Evolutionary conservation across 2,797 vertebrate genomes (phyloP).

Genomic region (Lagorchestes hirsutus): DNA sequence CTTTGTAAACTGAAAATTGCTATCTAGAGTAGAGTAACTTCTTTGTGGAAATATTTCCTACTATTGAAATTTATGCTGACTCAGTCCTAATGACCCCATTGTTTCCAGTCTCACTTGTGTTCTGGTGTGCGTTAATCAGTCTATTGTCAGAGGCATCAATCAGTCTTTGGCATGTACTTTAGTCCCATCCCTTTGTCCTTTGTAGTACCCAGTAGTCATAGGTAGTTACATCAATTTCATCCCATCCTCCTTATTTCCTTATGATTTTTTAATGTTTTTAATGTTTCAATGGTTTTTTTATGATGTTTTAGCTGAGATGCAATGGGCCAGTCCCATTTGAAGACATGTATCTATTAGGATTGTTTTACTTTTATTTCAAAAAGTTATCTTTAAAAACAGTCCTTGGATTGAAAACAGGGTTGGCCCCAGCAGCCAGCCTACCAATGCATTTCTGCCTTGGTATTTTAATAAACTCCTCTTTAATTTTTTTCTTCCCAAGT

Average conservation of each 20-base stretch:
- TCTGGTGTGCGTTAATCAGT: not conserved
- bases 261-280: not conserved
- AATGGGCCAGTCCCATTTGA: not conserved
- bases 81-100: not conserved
- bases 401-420: not conserved
- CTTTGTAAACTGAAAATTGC: not conserved
- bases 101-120: not conserved
- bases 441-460: not conserved
- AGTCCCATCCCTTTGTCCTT: not conserved
- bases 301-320: not conserved
- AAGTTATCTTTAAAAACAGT: not conserved
- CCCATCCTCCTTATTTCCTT: not conserved
- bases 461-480: not conserved
- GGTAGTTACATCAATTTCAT: not conserved
- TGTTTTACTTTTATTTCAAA: not conserved
- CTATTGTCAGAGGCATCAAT: not conserved
- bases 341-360: not conserved
- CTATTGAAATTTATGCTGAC: not conserved
- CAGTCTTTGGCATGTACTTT: not conserved
- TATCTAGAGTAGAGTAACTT: not conserved
- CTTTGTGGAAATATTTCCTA: not conserved
- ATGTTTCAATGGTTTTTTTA: too few species aligned
- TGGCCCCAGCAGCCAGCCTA: not conserved
- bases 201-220: not conserved
- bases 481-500: not conserved